Evolutionary conservation across 2,797 vertebrate genomes (phyloP), one percentile per base, ranked within the genome.

Genomic region (Tokudaia tokunoshimensis): DNA sequence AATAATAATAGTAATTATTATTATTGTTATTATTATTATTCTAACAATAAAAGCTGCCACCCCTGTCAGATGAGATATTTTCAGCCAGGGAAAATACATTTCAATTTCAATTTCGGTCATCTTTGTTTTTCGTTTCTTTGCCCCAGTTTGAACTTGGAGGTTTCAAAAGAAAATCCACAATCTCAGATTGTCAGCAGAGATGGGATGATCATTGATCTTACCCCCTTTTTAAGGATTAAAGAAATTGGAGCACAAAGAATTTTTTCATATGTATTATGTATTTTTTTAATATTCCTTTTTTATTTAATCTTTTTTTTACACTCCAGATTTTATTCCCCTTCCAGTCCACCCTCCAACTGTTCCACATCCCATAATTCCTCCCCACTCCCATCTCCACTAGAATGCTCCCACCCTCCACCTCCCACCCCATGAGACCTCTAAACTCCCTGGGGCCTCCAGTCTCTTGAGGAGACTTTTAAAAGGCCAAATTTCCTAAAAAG

Each of bases 31-130:
- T 34, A 17, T 34, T 55, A 92, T 82, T 24, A 24, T 70, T 81
- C 93, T 95, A 96, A 97, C 61, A 98, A 85, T 97, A 96, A 96
- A 97, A 96, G 57, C 85, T 87, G 91, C 94, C 93, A 91, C 80
- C 55, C 86, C 83, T 95, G 75, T 91, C 59, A 72, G 94, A 75
- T 75, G 93, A 96, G 80, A 89, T n/a, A 95, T 80, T 89, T 81
- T 95, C n/a, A 94, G 92, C 59, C 92, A 97, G 72, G 50, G 47
- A 92, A 94, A 96, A 95, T 1, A 72, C 37, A 79, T 65, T 96
- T 93, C 41, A 63, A 41, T 3, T 41, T 41, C 41, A 41, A 24
- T 92, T 88, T 88, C 84, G 79, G 47, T 59, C 34, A 92, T 29
- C 31, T 41, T 29, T 79, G 59, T 41, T 82, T 52, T 72, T 87